phyloP scores from a whole-genome alignment of 2,888 invertebrate genomes.

The Tetranychus piercei region DNA sequence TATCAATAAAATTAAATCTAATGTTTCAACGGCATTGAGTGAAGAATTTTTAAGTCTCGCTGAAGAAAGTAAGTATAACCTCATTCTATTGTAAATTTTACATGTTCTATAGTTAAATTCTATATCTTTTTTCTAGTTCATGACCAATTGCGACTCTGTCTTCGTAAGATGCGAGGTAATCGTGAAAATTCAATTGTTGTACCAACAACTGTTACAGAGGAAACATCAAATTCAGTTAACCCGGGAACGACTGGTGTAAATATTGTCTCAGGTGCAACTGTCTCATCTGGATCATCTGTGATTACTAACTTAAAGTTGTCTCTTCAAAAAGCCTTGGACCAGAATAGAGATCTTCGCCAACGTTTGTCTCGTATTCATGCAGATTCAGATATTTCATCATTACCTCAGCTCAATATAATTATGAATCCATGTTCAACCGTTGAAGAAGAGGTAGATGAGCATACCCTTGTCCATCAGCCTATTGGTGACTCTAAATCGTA shows the following conservation, averaged over 20 bases:
- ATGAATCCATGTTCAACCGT: constrained; percentile 9
- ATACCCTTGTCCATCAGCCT: constrained; percentile 33
- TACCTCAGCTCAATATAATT: constrained; percentile 18
- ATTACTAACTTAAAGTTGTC: neutral
- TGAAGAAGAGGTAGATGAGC: constrained; percentile 18
- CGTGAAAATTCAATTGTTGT: neutral
- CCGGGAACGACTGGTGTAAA: neutral
- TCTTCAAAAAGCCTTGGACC: constrained; percentile 42
- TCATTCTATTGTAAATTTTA: neutral
- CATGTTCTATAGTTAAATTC: no score
- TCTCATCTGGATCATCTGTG: neutral
- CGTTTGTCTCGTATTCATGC: constrained; percentile 33
- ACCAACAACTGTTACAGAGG: neutral
- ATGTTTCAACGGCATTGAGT: neutral
- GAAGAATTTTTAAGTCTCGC: constrained; percentile 47
- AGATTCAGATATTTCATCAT: constrained; percentile 38
- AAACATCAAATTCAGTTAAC: neutral
- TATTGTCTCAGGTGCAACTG: neutral
- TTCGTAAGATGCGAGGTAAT: neutral
- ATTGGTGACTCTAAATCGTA: constrained; percentile 50
- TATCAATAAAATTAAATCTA: neutral
- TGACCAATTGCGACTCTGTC: neutral
- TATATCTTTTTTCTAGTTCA: neutral
- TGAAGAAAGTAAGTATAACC: constrained; percentile 41
- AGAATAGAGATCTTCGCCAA: constrained; percentile 50